Conservation (phyloP, 1,140 invertebrate genomes). For the Zaprionus tsacasi region DNA sequence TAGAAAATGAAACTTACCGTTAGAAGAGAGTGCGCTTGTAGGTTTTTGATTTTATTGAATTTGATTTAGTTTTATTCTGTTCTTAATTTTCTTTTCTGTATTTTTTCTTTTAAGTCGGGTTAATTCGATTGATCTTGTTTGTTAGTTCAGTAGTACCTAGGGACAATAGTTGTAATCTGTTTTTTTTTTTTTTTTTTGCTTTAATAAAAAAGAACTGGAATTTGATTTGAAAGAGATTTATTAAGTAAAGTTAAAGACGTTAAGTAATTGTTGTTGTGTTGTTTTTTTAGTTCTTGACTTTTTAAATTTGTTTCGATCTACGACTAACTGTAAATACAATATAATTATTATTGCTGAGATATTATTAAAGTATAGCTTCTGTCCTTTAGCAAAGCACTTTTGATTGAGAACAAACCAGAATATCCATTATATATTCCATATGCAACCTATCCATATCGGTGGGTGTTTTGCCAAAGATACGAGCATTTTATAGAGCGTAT, state of each 20-base stretch:
- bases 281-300: constrained; percentile 19
- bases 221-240: constrained; percentile 82
- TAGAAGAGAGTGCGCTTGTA: constrained; percentile 71
- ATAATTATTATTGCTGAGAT: constrained; percentile 32
- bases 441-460: constrained; percentile 61
- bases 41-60: constrained; percentile 35
- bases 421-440: constrained; percentile 18
- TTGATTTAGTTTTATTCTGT: constrained; percentile 30
- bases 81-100: constrained; percentile 20
- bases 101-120: constrained; percentile 25
- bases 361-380: constrained; percentile 27
- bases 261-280: constrained; percentile 65
- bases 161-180: constrained; percentile 30
- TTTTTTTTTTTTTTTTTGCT: constrained; percentile 20
- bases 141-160: constrained; percentile 70
- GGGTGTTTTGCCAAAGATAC: constrained; percentile 74
- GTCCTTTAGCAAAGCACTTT: constrained; percentile 63
- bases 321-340: constrained; percentile 64
- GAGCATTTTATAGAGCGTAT: constrained; percentile 35
- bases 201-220: constrained; percentile 80
- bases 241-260: constrained; percentile 80
- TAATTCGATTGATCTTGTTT: constrained; percentile 47
- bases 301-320: constrained; percentile 55
- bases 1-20: constrained; percentile 79
- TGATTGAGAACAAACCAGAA: constrained; percentile 8